Conservation (phyloP, 2,797 vertebrate species). For the Crocodylus rhombifer region DNA sequence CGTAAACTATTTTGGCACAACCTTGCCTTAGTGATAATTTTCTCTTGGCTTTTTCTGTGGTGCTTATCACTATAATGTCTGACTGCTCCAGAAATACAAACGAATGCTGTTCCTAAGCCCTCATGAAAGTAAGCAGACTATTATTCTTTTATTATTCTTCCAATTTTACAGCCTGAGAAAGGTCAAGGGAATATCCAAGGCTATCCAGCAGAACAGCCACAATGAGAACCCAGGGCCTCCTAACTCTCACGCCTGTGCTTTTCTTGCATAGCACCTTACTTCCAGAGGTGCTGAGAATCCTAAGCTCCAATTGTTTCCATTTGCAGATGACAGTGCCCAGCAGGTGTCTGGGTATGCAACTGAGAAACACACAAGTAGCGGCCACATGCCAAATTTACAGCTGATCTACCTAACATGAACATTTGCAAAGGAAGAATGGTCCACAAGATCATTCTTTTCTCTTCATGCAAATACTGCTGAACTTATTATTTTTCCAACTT, state of each 20-base stretch:
- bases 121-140: not conserved
- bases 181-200: not conserved
- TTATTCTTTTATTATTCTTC: not conserved
- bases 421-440: slow-evolving; percentile 15
- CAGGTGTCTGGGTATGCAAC: slow-evolving; percentile 26
- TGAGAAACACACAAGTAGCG: slow-evolving; percentile 10
- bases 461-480: not conserved
- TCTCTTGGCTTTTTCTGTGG: not conserved
- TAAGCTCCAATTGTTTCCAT: not conserved
- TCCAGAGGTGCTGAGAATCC: not conserved
- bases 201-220: not conserved
- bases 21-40: not conserved
- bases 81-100: rapidly evolving
- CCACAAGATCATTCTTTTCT: slow-evolving; percentile 3
- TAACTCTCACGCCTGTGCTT: not conserved
- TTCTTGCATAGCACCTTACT: not conserved
- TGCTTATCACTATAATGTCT: not conserved
- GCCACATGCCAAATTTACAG: not conserved
- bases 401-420: not conserved
- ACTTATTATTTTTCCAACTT: not conserved
- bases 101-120: not conserved
- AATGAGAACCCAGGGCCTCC: not conserved
- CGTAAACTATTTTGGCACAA: not conserved
- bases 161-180: not conserved
- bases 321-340: not conserved